Evolutionary conservation across 1,140 invertebrate species (phyloP), one percentile per base, ranked within the genome.

Genomic region (Drosophila kepulauana): DNA sequence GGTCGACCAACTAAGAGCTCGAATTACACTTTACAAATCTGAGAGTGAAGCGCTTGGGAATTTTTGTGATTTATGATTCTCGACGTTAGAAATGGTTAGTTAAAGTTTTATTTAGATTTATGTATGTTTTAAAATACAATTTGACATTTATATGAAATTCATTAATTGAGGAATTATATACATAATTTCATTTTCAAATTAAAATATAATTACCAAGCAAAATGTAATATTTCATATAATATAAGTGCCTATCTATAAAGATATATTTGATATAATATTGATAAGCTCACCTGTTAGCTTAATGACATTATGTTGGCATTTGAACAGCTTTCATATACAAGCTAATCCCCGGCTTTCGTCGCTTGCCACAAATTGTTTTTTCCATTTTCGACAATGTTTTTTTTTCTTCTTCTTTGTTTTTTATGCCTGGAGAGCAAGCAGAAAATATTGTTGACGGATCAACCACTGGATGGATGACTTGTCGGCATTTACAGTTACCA

Each of bases 381-480:
- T 46, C n/a, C n/a, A 38, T 62, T 51, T 63, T 15, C 45, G 13
- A 15, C 45, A 8, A 16, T 30, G 74, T 28, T 20, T 54, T 15
- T 38, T 33, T 15, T 48, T n/a, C n/a, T 48, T 58, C 73, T 85
- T 78, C 78, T 78, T 79, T 86, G 82, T 86, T 78, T 86, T 78
- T 38, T 38, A 1, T 86, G 82, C 81, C 82, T 68, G 67, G 68
- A 84, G 64, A 57, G 35, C 13, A 63, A 25, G 52, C 13, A 63
- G 41, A 49, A 65, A 68, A 81, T 75, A 78, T 78, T 72, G 54
- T 69, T 57, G 54, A 57, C 66, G 65, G 78, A 75, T 85, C 70
- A 86, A 52, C 65, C 59, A 51, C 68, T 71, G 62, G 54, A 54
- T 30, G 52, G 38, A 15, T 51, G 38, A 35, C 49, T 41, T 35